These are phyloP conservation scores for Petromus typicus DNA, from an alignment of 2,113 vertebrate genomes.

Conservation along the genomic window DNA sequence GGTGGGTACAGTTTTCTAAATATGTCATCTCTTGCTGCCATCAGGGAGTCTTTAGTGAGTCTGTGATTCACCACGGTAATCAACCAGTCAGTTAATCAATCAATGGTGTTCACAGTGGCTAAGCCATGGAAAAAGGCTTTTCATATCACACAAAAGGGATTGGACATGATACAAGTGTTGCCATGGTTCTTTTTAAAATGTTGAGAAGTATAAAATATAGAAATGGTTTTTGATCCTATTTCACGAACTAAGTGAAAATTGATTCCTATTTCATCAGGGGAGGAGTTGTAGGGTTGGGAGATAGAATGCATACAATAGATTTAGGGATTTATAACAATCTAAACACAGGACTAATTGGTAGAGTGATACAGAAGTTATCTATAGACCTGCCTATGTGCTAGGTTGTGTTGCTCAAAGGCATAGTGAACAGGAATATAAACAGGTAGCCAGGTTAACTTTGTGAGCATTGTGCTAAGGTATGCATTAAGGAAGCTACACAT, in stretches of 20 bases:
- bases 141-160: not conserved
- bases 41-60: not conserved
- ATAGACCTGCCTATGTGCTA: not conserved
- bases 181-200: not conserved
- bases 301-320: not conserved
- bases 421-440: not conserved
- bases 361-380: not conserved
- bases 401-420: not conserved
- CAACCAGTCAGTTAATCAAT: not conserved
- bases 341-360: not conserved
- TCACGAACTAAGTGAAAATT: not conserved
- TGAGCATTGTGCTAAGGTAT: not conserved
- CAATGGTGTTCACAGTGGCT: not conserved
- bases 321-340: not conserved
- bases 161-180: not conserved
- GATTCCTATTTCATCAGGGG: not conserved
- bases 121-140: not conserved
- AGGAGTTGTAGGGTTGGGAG: not conserved
- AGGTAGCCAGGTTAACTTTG: not conserved
- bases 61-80: not conserved
- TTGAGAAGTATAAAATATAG: constrained; percentile 22
- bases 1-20: not conserved
- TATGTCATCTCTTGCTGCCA: not conserved
- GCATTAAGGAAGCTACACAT: not conserved
- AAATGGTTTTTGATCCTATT: not conserved